phyloP scores from a whole-genome alignment of 2,888 invertebrate species.

The Hecatera dysodea region DNA sequence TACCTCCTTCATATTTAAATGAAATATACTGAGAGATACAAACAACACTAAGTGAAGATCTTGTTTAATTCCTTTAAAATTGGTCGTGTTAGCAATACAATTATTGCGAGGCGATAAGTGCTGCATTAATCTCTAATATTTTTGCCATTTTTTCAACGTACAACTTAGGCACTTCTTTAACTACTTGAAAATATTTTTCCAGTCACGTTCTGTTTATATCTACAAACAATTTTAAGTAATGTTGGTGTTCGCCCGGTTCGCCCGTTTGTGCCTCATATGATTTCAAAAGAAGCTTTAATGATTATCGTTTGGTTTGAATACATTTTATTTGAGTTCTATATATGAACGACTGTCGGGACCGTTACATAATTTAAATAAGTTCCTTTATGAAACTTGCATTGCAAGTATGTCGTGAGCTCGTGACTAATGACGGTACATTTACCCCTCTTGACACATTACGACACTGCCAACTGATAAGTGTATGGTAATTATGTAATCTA shows the following conservation, averaged over 20 bases:
- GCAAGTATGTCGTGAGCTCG: background rate
- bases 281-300: background rate
- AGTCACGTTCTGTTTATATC: background rate
- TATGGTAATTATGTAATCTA: conserved; percentile 7
- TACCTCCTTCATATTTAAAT: background rate
- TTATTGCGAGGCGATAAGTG: background rate
- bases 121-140: background rate
- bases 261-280: background rate
- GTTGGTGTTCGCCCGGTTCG: background rate
- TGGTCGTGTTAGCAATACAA: background rate
- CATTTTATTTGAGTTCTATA: background rate
- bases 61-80: background rate
- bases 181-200: background rate
- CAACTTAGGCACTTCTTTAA: background rate
- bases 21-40: background rate
- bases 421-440: background rate
- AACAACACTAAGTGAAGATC: background rate
- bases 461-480: background rate
- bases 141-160: background rate
- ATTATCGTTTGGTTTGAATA: background rate
- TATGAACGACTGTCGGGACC: background rate
- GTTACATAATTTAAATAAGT: conserved; percentile 8
- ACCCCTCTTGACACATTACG: conserved; percentile 10
- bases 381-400: conserved; percentile 6
- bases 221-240: background rate